Evolutionary conservation across 2,888 invertebrate species (phyloP).

Genomic region (Volucella inflata): DNA sequence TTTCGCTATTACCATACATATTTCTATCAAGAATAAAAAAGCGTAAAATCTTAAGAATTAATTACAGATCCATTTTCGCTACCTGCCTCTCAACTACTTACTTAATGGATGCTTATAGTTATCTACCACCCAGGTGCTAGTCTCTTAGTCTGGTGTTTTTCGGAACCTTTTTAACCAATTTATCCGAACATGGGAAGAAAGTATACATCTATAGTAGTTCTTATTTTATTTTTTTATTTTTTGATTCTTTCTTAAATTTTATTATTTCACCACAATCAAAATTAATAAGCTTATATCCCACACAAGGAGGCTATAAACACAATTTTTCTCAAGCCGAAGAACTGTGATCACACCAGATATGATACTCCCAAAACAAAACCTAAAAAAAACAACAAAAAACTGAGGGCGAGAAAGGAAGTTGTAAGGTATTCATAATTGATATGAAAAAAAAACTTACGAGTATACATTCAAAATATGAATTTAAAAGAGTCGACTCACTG

Average conservation of each 20-base stretch:
- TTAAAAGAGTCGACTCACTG: background rate
- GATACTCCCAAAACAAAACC: conserved; percentile 44
- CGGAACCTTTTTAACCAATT: conserved; percentile 25
- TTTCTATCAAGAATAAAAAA: conserved; percentile 25
- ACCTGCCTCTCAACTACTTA: conserved; percentile 51
- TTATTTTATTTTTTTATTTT: conserved; percentile 6
- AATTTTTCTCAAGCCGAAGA: conserved; percentile 53
- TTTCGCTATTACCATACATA: conserved; percentile 1
- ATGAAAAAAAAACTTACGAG: conserved; percentile 16
- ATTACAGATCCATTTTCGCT: conserved; percentile 48
- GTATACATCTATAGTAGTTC: conserved; percentile 20
- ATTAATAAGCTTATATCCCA: conserved; percentile 73
- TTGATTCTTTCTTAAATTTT: conserved; percentile 27
- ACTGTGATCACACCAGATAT: conserved; percentile 60
- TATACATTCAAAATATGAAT: conserved; percentile 38
- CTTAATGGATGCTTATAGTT: conserved; percentile 34
- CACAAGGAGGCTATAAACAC: conserved; percentile 70
- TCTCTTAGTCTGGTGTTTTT: conserved; percentile 63
- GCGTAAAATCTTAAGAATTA: background rate
- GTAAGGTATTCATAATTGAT: conserved; percentile 40
- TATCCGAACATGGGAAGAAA: conserved; percentile 31
- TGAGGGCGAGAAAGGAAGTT: conserved; percentile 19
- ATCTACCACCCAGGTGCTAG: conserved; percentile 56
- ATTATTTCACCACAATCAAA: conserved; percentile 70
- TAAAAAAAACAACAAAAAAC: conserved; percentile 7